Evolutionary conservation across 2,888 invertebrate species (phyloP), one percentile per base, ranked within the genome.

Genomic region (Nomada ferruginata): DNA sequence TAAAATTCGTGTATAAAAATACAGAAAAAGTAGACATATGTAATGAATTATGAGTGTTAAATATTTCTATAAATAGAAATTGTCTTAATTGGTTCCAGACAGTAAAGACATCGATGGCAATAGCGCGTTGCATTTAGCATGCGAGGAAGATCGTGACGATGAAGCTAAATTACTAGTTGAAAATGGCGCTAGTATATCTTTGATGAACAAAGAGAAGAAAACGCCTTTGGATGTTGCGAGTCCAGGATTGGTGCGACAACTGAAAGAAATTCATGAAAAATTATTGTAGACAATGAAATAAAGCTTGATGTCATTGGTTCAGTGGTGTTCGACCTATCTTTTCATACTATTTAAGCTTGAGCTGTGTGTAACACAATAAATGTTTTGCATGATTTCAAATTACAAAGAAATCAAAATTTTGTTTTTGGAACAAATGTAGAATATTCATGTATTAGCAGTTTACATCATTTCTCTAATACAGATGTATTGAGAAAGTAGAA

Each of bases 41-140:
- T 36, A 36, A 36, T 36, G 36, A 7, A 36, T 36, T 36, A 36
- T 36, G 36, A 36, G 7, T 36, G 7, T 36, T 36, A 7, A 36
- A 36, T 36, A 36, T 36, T 36, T 36, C 36, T 57, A 47, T 44
- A 11, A 55, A 2, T 23, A 50, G 20, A 42, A 20, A 9, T 20
- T 20, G 15, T 20, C 10, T 18, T 20, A 29, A 53, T 60, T 53
- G 5, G 77, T 83, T 82, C 52, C 63, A 83, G 94, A 97, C 93
- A 89, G 94, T 36, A 94, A 94, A 89, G 97, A 98, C 93, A 94
- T 94, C 53, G 96, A 96, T 89, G 97, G 97, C 44, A 97, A 96
- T 91, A 96, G 97, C 26, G 95, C 98, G 59, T 93, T 98, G 95
- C 97, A 97, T 94, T 94, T 97, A 83, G 97, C 97, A 3, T 97